Conservation (phyloP, 2,113 vertebrate genomes). For the Pogonocichla stellata region DNA sequence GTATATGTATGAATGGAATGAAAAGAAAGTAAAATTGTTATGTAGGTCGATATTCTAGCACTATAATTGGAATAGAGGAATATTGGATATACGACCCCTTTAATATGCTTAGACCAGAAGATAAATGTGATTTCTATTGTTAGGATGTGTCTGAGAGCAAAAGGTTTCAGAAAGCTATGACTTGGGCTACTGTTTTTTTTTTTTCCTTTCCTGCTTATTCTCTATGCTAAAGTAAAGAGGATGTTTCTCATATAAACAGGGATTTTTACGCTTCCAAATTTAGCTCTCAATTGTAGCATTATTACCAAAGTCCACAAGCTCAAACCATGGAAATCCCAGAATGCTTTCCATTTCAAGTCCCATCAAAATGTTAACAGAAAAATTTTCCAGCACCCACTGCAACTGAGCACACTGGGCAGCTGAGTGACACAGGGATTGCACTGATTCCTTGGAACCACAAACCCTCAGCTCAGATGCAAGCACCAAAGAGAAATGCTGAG, state of each 20-base stretch:
- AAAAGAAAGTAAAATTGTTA: not conserved
- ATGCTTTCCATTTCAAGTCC: not conserved
- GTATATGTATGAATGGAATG: not conserved
- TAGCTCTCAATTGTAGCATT: not conserved
- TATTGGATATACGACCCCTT: not conserved
- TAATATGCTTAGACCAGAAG: not conserved
- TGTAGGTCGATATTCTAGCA: not conserved
- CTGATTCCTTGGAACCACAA: not conserved
- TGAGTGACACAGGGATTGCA: fast-evolving
- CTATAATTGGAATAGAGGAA: not conserved
- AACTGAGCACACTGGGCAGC: not conserved
- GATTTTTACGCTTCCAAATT: not conserved
- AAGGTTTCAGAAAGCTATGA: not conserved
- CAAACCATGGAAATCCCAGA: not conserved
- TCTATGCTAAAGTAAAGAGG: not conserved
- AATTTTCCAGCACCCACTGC: fast-evolving
- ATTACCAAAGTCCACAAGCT: not conserved
- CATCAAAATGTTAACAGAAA: not conserved
- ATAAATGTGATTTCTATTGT: not conserved
- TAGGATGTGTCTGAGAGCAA: not conserved
- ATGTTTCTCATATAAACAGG: not conserved
- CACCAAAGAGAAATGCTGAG: not conserved
- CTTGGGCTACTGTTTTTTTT: not conserved
- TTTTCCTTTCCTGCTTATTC: not conserved
- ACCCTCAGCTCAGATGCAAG: not conserved